Evolutionary conservation across 2,113 vertebrate genomes (phyloP).

Genomic region (Gnathonemus longibarbis): DNA sequence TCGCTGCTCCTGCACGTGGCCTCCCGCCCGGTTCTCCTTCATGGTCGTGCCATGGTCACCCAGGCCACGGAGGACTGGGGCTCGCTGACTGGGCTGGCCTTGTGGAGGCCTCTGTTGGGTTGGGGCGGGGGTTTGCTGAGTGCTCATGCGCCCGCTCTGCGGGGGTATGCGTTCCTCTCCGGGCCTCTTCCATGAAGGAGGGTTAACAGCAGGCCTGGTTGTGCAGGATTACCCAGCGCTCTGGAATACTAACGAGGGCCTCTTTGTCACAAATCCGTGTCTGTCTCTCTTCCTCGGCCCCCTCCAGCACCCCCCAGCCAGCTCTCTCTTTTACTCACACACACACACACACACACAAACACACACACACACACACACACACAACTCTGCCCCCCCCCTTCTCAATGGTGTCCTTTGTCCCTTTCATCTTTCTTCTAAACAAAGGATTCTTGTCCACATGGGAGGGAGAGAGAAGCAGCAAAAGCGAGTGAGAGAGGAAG

Average conservation of each 20-base stretch:
- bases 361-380: not conserved
- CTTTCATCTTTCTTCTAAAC: conserved; percentile 61
- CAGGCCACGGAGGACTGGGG: not conserved
- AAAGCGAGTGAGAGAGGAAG: conserved; percentile 29
- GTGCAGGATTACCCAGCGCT: conserved; percentile 11
- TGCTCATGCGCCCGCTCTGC: not conserved
- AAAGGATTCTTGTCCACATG: conserved; percentile 64
- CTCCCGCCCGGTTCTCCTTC: not conserved
- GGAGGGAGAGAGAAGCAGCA: not conserved
- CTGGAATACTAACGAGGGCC: conserved; percentile 22
- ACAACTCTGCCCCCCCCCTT: conserved; percentile 12
- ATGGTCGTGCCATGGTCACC: not conserved
- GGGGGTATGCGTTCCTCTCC: not conserved
- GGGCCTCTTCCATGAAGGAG: not conserved
- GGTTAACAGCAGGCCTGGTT: not conserved
- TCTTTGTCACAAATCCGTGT: conserved; percentile 22
- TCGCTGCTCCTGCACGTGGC: not conserved
- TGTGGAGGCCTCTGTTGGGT: not conserved
- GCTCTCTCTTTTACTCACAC: conserved; percentile 35
- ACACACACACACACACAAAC: not conserved
- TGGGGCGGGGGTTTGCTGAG: not conserved
- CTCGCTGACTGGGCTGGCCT: not conserved
- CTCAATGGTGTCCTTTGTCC: conserved; percentile 70
- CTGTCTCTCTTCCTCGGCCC: conserved; percentile 18
- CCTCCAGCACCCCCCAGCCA: conserved; percentile 27